These are phyloP conservation scores for Zeuzera pyrina DNA, from an alignment of 2,888 invertebrate species.

Conservation along the genomic window DNA sequence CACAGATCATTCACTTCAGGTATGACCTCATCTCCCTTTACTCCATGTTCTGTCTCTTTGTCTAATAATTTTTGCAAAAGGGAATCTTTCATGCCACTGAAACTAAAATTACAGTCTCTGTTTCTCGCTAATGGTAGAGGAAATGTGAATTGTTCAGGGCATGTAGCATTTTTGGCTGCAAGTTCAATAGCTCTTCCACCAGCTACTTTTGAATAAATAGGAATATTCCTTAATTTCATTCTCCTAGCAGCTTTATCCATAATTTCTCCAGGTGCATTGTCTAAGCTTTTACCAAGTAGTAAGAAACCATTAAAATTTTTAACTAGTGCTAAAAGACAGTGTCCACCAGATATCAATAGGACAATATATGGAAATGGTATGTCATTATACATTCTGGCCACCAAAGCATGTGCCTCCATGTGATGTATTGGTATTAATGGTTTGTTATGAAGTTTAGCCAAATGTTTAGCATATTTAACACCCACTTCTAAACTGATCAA, in stretches of 20 bases:
- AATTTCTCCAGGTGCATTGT: conserved; percentile 94
- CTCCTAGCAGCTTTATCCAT: conserved; percentile 93
- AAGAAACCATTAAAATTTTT: conserved; percentile 82
- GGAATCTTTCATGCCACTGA: conserved; percentile 84
- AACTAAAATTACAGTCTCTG: conserved; percentile 92
- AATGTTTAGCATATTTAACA: conserved; percentile 83
- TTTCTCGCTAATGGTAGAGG: conserved; percentile 75
- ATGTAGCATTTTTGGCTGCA: conserved; percentile 79
- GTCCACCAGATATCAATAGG: conserved; percentile 94
- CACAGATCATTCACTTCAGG: conserved; percentile 86
- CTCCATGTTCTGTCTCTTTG: conserved; percentile 72
- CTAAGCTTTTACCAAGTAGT: conserved; percentile 83
- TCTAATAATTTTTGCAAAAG: conserved; percentile 63
- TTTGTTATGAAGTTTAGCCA: conserved; percentile 77
- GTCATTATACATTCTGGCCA: conserved; percentile 80
- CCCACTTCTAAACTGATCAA: conserved; percentile 85
- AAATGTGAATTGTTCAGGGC: conserved; percentile 78
- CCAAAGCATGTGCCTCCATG: conserved; percentile 98
- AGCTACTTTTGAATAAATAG: conserved; percentile 79
- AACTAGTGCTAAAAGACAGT: conserved; percentile 86
- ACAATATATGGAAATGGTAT: conserved; percentile 91
- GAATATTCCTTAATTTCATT: conserved; percentile 85
- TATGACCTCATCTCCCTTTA: conserved; percentile 79
- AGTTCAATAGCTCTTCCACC: conserved; percentile 92
- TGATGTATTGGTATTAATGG: conserved; percentile 97